A percentile compares a stretch with the other conserved stretches of the same genome.
Conservation (phyloP, 2,113 vertebrate genomes). For the Bolborhynchus lineola region DNA sequence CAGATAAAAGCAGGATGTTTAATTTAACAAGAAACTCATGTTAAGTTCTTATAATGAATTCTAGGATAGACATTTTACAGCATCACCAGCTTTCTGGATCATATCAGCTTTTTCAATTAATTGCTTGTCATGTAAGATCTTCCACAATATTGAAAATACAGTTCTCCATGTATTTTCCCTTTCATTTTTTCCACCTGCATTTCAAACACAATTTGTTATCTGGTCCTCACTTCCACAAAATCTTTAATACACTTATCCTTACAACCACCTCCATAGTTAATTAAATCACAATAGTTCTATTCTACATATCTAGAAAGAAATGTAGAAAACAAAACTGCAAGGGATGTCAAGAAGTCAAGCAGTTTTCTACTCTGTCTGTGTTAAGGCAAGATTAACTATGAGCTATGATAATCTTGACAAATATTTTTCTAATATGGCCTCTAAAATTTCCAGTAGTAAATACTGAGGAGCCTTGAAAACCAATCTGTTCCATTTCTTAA, state of each 20-base stretch:
- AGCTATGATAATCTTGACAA: not conserved
- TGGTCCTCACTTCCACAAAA: not conserved
- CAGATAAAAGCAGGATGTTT: not conserved
- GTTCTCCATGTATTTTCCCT: not conserved
- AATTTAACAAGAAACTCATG: not conserved
- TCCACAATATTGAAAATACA: not conserved
- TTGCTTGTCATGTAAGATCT: not conserved
- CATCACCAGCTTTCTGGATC: not conserved
- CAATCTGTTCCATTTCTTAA: not conserved
- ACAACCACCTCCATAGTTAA: not conserved
- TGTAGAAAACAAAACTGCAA: not conserved
- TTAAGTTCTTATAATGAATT: not conserved
- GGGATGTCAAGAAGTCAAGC: not conserved
- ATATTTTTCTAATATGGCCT: not conserved
- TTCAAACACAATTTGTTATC: not conserved
- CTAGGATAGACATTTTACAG: not conserved
- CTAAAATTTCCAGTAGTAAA: not conserved
- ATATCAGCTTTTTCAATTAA: not conserved
- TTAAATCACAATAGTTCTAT: not conserved
- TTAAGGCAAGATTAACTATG: not conserved
- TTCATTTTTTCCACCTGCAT: slow-evolving; percentile 3
- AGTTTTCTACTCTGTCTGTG: not conserved
- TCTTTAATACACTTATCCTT: not conserved
- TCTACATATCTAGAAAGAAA: not conserved
- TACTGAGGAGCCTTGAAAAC: not conserved